A percentile compares a stretch with the other conserved stretches of the same genome.
phyloP scores from a whole-genome alignment of 2,797 vertebrate species.

The Sparus aurata region DNA sequence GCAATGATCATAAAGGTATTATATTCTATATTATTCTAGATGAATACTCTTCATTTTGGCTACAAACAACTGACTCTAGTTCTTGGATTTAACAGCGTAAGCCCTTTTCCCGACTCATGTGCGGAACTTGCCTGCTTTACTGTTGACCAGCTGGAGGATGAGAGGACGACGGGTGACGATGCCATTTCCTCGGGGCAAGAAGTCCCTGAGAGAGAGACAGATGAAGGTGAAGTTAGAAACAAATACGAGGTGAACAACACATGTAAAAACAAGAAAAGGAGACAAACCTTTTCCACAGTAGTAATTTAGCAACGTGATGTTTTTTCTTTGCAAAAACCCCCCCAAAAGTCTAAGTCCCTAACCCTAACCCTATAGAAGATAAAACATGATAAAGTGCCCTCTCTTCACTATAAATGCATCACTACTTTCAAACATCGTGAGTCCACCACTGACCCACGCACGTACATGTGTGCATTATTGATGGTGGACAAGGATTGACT shows the following conservation, averaged over 20 bases:
- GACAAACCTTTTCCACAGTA: neutral
- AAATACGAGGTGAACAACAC: neutral
- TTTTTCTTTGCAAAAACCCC: neutral
- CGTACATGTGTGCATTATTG: constrained; percentile 52
- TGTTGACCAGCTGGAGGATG: constrained; percentile 94
- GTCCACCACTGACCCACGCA: neutral
- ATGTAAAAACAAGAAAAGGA: neutral
- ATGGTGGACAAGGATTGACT: constrained; percentile 45
- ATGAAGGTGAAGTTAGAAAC: too few species aligned
- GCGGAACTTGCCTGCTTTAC: constrained; percentile 85
- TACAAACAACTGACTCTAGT: neutral
- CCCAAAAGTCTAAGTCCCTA: too few species aligned
- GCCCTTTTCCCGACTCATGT: neutral
- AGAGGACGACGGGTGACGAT: constrained; percentile 94
- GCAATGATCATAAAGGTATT: too few species aligned
- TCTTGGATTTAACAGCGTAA: neutral
- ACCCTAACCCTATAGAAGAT: too few species aligned
- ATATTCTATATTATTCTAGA: too few species aligned
- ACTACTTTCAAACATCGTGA: too few species aligned
- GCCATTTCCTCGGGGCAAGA: constrained; percentile 93
- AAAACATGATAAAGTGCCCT: too few species aligned
- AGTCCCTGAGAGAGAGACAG: constrained; percentile 87
- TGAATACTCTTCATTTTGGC: too few species aligned
- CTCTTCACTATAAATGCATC: too few species aligned
- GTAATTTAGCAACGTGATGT: neutral